Evolutionary conservation across 37 sponge, comb jelly and placozoan species (phyloP).

Genomic region (Beroe forskalii): DNA sequence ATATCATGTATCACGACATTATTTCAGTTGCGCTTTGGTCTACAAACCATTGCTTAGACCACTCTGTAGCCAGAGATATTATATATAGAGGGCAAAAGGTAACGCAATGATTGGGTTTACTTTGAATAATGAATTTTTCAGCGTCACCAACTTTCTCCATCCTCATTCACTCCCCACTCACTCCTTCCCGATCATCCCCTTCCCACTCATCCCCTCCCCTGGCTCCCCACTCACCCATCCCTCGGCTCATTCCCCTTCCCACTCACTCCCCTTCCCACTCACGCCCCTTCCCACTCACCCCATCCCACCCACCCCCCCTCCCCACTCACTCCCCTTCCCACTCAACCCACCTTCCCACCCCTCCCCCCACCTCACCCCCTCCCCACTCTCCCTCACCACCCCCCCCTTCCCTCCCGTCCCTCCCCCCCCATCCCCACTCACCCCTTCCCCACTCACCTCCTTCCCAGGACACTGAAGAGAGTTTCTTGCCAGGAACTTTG

Average conservation of each 20-base stretch:
- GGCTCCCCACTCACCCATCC: background rate
- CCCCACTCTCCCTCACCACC: background rate
- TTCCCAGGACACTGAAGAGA: slow-evolving; percentile 82
- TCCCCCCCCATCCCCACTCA: background rate
- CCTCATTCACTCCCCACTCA: background rate
- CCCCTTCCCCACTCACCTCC: slow-evolving; percentile 71
- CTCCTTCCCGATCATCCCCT: background rate
- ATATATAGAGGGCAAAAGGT: too few species aligned
- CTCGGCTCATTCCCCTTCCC: background rate
- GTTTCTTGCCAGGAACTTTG: slow-evolving; percentile 80
- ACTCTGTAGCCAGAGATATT: too few species aligned
- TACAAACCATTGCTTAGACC: too few species aligned
- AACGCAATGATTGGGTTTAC: too few species aligned
- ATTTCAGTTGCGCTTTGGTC: too few species aligned
- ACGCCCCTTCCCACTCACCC: background rate
- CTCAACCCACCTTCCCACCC: background rate
- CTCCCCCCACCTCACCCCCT: background rate
- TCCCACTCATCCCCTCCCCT: background rate
- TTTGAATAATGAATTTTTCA: too few species aligned
- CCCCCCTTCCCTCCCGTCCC: background rate
- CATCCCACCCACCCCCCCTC: background rate
- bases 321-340: background rate
- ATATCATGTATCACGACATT: too few species aligned
- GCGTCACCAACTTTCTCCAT: too few species aligned
- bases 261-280: background rate